Conservation (phyloP, 2,113 vertebrate species). For the Rhabdornis inornatus region DNA sequence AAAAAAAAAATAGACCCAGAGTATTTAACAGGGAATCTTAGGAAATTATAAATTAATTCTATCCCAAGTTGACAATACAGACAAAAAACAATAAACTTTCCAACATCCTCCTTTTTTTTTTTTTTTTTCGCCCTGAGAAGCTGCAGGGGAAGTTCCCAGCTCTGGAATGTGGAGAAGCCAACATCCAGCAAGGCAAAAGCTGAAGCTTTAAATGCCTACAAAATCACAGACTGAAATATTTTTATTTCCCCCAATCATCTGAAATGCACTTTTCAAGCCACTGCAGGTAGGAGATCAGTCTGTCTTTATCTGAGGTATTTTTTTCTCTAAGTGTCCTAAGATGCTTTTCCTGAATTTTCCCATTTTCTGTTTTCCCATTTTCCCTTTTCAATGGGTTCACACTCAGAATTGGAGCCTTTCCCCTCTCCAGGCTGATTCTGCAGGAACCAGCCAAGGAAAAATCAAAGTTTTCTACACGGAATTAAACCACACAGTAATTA, state of each 20-base stretch:
- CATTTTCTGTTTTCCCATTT: no score
- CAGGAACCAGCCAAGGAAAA: background rate
- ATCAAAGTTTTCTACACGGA: background rate
- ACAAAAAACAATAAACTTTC: background rate
- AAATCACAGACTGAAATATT: background rate
- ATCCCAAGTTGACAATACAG: background rate
- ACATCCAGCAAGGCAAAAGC: background rate
- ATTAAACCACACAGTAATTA: background rate
- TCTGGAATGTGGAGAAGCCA: background rate
- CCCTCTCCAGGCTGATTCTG: background rate
- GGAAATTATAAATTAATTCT: background rate
- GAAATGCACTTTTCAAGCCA: background rate
- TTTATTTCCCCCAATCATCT: background rate
- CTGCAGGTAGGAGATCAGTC: background rate
- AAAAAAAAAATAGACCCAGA: background rate
- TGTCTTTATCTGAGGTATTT: background rate
- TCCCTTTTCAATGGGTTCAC: background rate
- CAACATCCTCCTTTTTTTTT: accelerated
- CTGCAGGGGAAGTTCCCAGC: background rate
- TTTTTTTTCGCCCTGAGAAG: background rate
- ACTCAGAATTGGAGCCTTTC: background rate
- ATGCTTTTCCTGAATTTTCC: background rate
- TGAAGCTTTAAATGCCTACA: background rate
- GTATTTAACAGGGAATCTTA: background rate
- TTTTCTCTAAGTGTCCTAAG: background rate